Conservation (phyloP, 2,797 vertebrate genomes). For the Sternarchorhynchus goeldii region DNA sequence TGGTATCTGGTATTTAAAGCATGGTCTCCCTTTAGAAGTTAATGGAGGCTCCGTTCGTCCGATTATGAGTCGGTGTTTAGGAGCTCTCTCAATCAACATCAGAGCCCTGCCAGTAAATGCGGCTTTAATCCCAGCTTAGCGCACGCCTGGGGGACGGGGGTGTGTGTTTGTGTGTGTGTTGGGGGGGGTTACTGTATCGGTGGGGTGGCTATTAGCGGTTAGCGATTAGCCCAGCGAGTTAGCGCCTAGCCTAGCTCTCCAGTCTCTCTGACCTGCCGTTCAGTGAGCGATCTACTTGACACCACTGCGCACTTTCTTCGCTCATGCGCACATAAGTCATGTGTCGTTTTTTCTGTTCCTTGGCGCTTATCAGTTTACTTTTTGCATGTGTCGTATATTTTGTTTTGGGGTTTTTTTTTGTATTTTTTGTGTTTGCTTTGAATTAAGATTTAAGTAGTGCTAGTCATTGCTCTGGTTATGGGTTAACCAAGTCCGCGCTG, state of each 20-base stretch:
- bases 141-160: conserved; percentile 31
- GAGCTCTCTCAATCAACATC: conserved; percentile 72
- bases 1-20: conserved; percentile 50
- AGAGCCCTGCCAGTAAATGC: conserved; percentile 76
- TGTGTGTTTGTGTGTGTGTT: background rate
- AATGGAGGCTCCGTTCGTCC: conserved; percentile 69
- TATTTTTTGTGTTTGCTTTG: too few relatives aligned
- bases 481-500: too few relatives aligned
- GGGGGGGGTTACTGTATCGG: conserved; percentile 24
- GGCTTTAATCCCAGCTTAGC: conserved; percentile 75
- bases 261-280: conserved; percentile 36
- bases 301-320: background rate
- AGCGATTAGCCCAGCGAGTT: conserved; percentile 53
- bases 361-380: background rate
- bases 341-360: background rate
- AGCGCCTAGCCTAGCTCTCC: conserved; percentile 40
- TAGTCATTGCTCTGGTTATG: background rate
- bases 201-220: conserved; percentile 53
- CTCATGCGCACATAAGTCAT: background rate
- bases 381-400: background rate
- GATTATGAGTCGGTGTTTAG: conserved; percentile 75
- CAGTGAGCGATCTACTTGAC: background rate
- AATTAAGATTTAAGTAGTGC: background rate
- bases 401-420: too few relatives aligned
- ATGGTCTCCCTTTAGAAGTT: conserved; percentile 53